A percentile compares a stretch with the other conserved stretches of the same genome.
Evolutionary conservation across 1,140 invertebrate species (phyloP).

Genomic region (Leptinotarsa defecta): DNA sequence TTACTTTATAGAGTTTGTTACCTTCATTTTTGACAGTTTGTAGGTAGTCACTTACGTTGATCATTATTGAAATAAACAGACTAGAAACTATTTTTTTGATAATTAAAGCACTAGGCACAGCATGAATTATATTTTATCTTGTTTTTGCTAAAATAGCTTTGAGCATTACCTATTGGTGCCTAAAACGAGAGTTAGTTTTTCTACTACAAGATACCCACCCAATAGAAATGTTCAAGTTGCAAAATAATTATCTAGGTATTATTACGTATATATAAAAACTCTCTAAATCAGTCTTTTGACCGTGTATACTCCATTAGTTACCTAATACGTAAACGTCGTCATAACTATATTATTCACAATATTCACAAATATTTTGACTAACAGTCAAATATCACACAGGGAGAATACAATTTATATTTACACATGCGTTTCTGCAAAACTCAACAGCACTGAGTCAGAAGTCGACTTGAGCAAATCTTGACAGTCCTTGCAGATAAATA

Average conservation of each 20-base stretch:
- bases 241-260: not conserved
- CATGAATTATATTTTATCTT: no score
- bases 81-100: no score
- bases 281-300: slow-evolving; percentile 46
- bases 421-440: slow-evolving; percentile 27
- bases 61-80: no score
- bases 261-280: slow-evolving; percentile 20
- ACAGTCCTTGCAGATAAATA: slow-evolving; percentile 22
- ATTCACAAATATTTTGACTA: slow-evolving; percentile 36
- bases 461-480: slow-evolving; percentile 13
- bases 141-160: no score
- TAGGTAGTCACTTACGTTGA: no score
- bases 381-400: slow-evolving; percentile 40
- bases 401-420: slow-evolving; percentile 32
- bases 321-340: slow-evolving; percentile 23
- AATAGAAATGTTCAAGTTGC: not conserved
- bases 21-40: no score
- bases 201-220: slow-evolving; percentile 14
- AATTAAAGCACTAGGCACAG: no score
- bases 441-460: slow-evolving; percentile 40
- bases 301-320: slow-evolving; percentile 43
- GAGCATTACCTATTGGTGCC: no score
- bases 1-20: no score
- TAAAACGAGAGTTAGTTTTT: no score
- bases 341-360: slow-evolving; percentile 37